phyloP scores from a whole-genome alignment of 2,113 vertebrate genomes.

The Eudorcas thomsonii region DNA sequence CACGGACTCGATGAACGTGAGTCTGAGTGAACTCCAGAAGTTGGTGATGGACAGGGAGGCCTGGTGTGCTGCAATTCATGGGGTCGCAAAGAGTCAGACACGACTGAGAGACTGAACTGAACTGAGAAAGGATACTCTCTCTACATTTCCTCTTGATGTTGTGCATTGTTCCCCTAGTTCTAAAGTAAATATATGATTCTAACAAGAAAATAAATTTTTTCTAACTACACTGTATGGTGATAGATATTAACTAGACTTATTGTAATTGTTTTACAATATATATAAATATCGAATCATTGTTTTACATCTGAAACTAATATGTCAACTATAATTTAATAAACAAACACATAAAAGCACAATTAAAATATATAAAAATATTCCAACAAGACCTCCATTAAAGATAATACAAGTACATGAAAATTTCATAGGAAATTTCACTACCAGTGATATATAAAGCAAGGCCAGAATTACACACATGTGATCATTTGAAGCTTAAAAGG shows the following conservation, averaged over 20 bases:
- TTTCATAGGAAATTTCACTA: background rate
- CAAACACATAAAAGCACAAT: background rate
- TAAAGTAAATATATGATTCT: constrained; percentile 23
- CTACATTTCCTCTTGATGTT: background rate
- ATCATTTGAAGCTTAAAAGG: background rate
- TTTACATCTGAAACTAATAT: background rate
- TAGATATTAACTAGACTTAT: background rate
- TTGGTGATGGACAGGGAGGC: too few species aligned
- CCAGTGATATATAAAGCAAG: background rate
- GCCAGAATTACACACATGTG: background rate
- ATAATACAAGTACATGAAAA: background rate
- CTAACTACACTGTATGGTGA: background rate
- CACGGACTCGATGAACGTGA: too few species aligned
- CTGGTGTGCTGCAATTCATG: too few species aligned
- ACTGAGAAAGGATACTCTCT: background rate
- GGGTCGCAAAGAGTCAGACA: too few species aligned
- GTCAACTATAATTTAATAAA: background rate
- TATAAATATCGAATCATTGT: background rate
- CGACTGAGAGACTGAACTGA: too few species aligned
- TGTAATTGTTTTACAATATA: background rate
- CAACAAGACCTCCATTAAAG: background rate
- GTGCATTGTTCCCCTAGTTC: background rate
- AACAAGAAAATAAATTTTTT: background rate
- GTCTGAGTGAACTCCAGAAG: too few species aligned
- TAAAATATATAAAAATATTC: background rate